Evolutionary conservation across 2,113 vertebrate genomes (phyloP).

Genomic region (Guaruba guarouba): DNA sequence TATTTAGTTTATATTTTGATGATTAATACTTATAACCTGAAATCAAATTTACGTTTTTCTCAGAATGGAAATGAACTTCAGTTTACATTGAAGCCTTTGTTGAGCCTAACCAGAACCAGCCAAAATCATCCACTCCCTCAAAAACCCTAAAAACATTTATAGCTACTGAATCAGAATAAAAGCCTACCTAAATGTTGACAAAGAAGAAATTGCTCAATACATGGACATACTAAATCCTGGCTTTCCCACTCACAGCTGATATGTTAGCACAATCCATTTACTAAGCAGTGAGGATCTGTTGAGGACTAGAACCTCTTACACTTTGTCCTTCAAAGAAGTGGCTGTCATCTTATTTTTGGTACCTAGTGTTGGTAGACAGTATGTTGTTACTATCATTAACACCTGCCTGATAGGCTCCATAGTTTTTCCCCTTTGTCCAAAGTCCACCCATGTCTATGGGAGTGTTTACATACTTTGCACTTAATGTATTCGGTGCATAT

Average conservation of each 20-base stretch:
- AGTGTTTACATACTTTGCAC: neutral
- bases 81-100: neutral
- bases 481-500: neutral
- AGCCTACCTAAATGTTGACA: neutral
- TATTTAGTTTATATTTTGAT: constrained; percentile 13
- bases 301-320: neutral
- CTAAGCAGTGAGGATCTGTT: neutral
- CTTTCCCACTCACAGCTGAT: neutral
- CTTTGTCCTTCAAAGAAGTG: neutral
- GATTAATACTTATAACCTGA: neutral
- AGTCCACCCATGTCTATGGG: neutral
- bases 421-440: neutral
- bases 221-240: neutral
- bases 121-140: neutral
- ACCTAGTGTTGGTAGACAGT: neutral
- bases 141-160: neutral
- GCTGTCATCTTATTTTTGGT: neutral
- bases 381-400: neutral
- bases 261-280: neutral
- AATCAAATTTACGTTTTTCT: neutral
- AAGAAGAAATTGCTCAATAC: neutral
- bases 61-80: neutral
- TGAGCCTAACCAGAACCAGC: neutral
- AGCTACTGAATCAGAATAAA: neutral
- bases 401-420: neutral